Evolutionary conservation across 2,797 vertebrate species (phyloP).

Genomic region (Antennarius maculatus): DNA sequence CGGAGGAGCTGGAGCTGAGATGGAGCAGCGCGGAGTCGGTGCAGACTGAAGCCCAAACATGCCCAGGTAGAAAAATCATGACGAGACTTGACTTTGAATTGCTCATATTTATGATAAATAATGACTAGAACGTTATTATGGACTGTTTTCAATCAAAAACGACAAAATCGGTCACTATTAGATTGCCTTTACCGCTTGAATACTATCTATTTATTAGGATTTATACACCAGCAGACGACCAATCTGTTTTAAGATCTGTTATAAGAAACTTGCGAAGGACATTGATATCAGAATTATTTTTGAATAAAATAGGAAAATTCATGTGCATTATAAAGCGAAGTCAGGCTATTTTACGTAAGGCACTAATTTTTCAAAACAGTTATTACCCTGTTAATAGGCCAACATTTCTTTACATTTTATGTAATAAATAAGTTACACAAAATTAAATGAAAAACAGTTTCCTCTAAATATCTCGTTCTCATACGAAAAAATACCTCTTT

Average conservation of each 20-base stretch:
- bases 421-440: neutral
- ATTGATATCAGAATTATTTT: neutral
- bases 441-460: neutral
- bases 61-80: constrained; percentile 62
- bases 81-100: neutral
- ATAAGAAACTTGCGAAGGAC: neutral
- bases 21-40: constrained; percentile 77
- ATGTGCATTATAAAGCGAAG: too few species aligned
- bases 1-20: constrained; percentile 74
- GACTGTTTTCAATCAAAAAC: neutral
- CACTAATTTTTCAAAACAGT: neutral
- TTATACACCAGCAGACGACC: too few species aligned
- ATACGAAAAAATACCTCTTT: too few species aligned
- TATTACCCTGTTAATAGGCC: neutral
- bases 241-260: neutral
- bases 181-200: neutral
- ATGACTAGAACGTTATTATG: neutral
- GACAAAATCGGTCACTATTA: too few species aligned
- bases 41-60: constrained; percentile 59
- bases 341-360: neutral
- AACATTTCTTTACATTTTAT: neutral
- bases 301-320: too few species aligned
- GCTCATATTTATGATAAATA: neutral
- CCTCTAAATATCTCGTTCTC: neutral
- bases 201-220: too few species aligned